These are phyloP conservation scores for Tragelaphus strepsiceros DNA, from an alignment of 2,113 vertebrate genomes.

Conservation along the genomic window DNA sequence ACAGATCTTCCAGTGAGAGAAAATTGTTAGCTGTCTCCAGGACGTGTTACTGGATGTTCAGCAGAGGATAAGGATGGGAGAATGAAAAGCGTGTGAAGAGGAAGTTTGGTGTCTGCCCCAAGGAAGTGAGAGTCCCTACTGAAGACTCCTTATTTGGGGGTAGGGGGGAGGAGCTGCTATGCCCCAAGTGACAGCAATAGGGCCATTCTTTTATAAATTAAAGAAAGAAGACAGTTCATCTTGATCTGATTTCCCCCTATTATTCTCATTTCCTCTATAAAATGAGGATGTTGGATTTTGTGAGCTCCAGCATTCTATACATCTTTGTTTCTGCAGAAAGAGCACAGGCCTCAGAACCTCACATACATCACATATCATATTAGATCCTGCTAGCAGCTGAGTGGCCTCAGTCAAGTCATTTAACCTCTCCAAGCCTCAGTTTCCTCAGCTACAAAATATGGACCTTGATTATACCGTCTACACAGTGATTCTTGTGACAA, in stretches of 20 bases:
- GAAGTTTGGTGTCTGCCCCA: neutral
- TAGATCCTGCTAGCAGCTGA: neutral
- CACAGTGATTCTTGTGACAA: neutral
- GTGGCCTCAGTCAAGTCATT: neutral
- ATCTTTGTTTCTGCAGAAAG: neutral
- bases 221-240: neutral
- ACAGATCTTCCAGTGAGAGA: neutral
- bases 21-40: neutral
- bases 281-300: neutral
- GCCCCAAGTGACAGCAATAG: neutral
- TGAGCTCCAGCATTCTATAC: neutral
- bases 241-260: neutral
- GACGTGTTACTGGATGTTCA: neutral
- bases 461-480: neutral
- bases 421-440: neutral
- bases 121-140: neutral
- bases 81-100: neutral
- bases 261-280: neutral
- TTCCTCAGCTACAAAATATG: neutral
- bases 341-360: neutral
- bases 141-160: neutral
- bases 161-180: neutral
- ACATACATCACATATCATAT: neutral
- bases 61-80: neutral
- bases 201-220: neutral